Conservation (phyloP, 2,888 invertebrate species). For the Lasius platythorax region DNA sequence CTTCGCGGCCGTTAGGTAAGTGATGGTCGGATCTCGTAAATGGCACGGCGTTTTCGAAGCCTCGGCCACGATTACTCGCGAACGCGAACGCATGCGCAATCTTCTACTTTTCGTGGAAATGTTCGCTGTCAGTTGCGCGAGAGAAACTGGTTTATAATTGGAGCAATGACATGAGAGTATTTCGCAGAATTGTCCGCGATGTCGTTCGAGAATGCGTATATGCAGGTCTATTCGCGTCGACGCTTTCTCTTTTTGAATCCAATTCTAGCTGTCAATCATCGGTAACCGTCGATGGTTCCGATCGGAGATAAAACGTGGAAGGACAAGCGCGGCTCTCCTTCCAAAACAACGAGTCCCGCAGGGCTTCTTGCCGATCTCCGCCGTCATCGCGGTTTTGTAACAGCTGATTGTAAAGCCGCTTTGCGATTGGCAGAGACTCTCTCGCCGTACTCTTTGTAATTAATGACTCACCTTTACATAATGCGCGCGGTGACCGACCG, state of each 20-base stretch:
- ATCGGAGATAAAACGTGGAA: conserved; percentile 51
- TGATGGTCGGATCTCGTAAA: conserved; percentile 66
- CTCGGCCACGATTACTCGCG: conserved; percentile 62
- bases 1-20: conserved; percentile 59
- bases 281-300: conserved; percentile 52
- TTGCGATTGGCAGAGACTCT: conserved; percentile 26
- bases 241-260: conserved; percentile 59
- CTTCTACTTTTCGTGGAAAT: conserved; percentile 41
- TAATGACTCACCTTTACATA: conserved; percentile 51
- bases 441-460: conserved; percentile 44
- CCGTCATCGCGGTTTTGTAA: conserved; percentile 56
- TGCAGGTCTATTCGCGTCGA: conserved; percentile 37
- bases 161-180: conserved; percentile 26
- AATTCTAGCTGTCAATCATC: conserved; percentile 64
- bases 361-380: conserved; percentile 58
- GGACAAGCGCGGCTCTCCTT: conserved; percentile 44
- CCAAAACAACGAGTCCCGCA: conserved; percentile 29
- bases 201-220: conserved; percentile 4
- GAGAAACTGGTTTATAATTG: conserved; percentile 47
- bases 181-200: conserved; percentile 38
- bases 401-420: conserved; percentile 55
- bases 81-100: conserved; percentile 45
- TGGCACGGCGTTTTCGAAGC: conserved; percentile 66
- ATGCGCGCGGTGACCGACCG: conserved; percentile 39
- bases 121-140: conserved; percentile 11